Evolutionary conservation across 2,888 invertebrate genomes (phyloP), one percentile per base, ranked within the genome.

Genomic region (Pardosa pseudoannulata): DNA sequence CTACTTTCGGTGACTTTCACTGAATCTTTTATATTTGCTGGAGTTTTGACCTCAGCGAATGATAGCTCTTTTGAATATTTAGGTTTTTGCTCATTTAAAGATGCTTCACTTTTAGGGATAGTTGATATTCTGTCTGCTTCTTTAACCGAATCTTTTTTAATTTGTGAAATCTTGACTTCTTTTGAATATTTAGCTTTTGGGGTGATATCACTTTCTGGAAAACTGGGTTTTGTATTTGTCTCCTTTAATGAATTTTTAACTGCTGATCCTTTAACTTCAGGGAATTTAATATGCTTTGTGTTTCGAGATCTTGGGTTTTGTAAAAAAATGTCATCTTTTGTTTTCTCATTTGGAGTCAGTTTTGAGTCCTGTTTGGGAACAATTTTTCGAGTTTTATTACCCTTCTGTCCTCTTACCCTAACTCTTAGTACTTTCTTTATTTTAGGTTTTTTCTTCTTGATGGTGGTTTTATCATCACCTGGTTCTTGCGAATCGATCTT

Each of bases 361-460:
- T 72, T 74, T 62, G 23, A 23, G 9, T 27, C 11, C 11, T 31
- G 56, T 56, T 36, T 36, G 27, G n/a, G n/a, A n/a, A 27, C 19
- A 16, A 7, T 41, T 0, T 28, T 75, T 39, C 5, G 0, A 0
- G 9, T 11, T 29, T 28, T 28, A 23, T 62, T 79, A 23, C 39
- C 64, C 23, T 62, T 70, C 64, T 64, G 68, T n/a, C 29, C 32
- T 0, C 68, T 56, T 23, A 74, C 56, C 72, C 65, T 62, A 67
- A 76, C 32, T 19, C 50, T 46, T 16, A 76, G 7, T n/a, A 83
- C 71, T 72, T 83, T 83, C n/a, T 62, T 76, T 36, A 71, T 29
- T 23, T 65, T n/a, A n/a, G n/a, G n/a, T n/a, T n/a, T 83, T 16
- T 73, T 74, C 23, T 39, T 71, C 71, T 64, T 71, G 0, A 29